Evolutionary conservation across 2,113 vertebrate species (phyloP), one percentile per base, ranked within the genome.

Genomic region (Paradoxurus hermaphroditus): DNA sequence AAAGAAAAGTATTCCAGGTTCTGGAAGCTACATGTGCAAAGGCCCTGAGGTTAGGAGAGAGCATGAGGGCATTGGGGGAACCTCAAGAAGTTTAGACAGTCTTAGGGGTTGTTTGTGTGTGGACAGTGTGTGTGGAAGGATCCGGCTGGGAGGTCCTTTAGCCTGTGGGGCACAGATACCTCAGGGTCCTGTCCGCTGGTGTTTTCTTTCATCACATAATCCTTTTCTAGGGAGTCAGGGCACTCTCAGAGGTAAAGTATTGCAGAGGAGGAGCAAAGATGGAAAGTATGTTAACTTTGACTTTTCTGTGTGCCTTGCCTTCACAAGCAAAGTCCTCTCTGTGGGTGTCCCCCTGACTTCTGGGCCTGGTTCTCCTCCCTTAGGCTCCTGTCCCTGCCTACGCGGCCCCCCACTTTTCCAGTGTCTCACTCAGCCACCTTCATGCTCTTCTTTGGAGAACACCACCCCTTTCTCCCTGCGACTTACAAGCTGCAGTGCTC

Each of bases 1-100:
- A 79, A n/a, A 63, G 41, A n/a, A 75, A 63, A 95, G 18, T 90
- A 73, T 36, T 78, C 25, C 41, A 34, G 25, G 18, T 81, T 97
- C 46, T 95, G 75, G 59, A 93, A 65, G 31, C 7, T 65, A 23
- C 21, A 12, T n/a, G 46, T 62, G 34, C 73, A 92, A 85, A 95
- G n/a, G 11, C 31, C 56, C 21, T 68, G 62, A 36, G 56, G 29
- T 93, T 93, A 25, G 23, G 65, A 81, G 29, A 59, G 16, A 90
- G 8, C 36, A n/a, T 29, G 31, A 41, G 83, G 18, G 9, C 11
- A 70, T 27, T 63, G 65, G 11, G 68, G 51, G 49, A 86, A 65
- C 14, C n/a, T 10, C 2, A 19, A 19, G 49, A n/a, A 27, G 16
- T 78, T 75, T 53, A 15, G 21, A 4, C 7, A 14, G 36, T 49